Percentiles rank a stretch among this genome's conserved stretches.
These are phyloP conservation scores for Lutraria lutraria DNA, from an alignment of 2,888 invertebrate genomes.

Conservation along the genomic window DNA sequence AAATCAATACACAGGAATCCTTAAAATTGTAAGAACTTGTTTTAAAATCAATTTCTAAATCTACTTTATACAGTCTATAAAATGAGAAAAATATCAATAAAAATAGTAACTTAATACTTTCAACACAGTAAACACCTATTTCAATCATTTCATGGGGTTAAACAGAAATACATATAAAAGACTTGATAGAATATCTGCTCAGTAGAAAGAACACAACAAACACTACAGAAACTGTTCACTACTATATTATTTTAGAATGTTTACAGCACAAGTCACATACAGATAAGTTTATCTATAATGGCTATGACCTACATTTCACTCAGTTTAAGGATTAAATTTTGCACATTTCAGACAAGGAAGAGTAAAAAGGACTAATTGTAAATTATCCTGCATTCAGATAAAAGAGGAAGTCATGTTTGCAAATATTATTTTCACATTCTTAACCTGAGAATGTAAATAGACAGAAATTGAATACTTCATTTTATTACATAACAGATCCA, in stretches of 20 bases:
- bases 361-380: neutral
- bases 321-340: neutral
- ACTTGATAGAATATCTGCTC: neutral
- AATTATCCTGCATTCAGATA: neutral
- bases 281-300: neutral
- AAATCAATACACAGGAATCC: conserved; percentile 34
- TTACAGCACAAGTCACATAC: conserved; percentile 34
- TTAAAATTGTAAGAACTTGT: neutral
- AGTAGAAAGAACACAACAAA: conserved; percentile 12
- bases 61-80: neutral
- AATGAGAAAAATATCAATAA: conserved; percentile 20
- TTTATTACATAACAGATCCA: neutral
- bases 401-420: neutral
- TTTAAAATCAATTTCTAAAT: neutral
- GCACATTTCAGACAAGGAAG: conserved; percentile 12
- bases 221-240: conserved; percentile 46
- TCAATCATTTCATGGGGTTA: neutral
- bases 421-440: neutral
- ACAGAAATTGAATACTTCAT: neutral
- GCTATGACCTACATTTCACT: conserved; percentile 1
- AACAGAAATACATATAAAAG: conserved; percentile 15
- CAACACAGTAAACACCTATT: neutral
- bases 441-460: neutral
- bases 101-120: neutral
- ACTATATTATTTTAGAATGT: conserved; percentile 50